These are phyloP conservation scores for Mythimna loreyi DNA, from an alignment of 2,888 invertebrate species.

Conservation along the genomic window DNA sequence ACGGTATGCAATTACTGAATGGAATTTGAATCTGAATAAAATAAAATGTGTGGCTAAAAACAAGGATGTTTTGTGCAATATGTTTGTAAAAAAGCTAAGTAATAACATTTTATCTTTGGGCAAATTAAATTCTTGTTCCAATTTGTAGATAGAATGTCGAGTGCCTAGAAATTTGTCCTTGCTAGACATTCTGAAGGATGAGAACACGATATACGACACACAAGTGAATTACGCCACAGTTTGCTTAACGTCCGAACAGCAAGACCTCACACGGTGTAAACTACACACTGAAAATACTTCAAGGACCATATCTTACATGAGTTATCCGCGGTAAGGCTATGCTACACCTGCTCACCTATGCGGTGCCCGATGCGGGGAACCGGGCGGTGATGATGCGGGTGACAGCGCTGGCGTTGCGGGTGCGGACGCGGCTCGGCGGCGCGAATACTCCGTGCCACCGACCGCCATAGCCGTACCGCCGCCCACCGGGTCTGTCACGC, in stretches of 20 bases:
- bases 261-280: constrained; percentile 5
- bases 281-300: constrained; percentile 8
- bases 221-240: not conserved
- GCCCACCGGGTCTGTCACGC: constrained; percentile 90
- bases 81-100: not conserved
- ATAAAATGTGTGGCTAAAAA: not conserved
- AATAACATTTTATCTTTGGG: not conserved
- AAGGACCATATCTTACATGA: constrained; percentile 27
- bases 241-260: not conserved
- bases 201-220: constrained; percentile 2
- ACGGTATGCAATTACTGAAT: not conserved
- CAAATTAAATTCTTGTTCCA: not conserved
- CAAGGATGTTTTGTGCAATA: not conserved
- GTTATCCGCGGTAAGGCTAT: constrained; percentile 15
- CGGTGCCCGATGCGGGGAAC: constrained; percentile 89
- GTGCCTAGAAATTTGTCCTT: not conserved
- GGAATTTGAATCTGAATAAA: constrained; percentile 10
- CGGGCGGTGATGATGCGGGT: constrained; percentile 94
- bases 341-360: constrained; percentile 75
- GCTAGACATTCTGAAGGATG: not conserved
- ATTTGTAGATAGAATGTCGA: not conserved
- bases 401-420: constrained; percentile 94
- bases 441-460: constrained; percentile 90
- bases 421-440: constrained; percentile 93
- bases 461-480: constrained; percentile 92